These are phyloP conservation scores for Phoebastria nigripes DNA, from an alignment of 2,797 vertebrate species.

Conservation along the genomic window DNA sequence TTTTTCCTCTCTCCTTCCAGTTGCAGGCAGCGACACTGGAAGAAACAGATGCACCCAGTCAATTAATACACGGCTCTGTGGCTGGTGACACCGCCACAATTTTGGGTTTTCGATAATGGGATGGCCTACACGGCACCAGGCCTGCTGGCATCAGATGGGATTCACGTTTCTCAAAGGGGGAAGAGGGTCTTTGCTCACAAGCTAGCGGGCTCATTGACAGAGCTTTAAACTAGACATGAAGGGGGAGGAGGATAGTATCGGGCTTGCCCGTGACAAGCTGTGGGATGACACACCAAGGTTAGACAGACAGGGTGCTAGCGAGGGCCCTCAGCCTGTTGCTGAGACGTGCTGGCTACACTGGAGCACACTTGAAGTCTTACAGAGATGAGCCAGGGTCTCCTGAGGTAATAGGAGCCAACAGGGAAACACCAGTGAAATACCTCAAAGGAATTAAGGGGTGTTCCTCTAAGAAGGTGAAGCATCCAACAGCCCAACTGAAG, in stretches of 20 bases:
- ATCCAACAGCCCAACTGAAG: not conserved
- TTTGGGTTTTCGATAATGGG: not conserved
- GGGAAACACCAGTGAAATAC: not conserved
- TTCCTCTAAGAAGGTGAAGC: not conserved
- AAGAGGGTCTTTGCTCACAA: not conserved
- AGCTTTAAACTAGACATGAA: not conserved
- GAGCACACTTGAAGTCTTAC: not conserved
- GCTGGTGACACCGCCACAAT: not conserved
- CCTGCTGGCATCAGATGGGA: not conserved
- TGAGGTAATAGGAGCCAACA: not conserved
- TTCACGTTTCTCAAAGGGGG: not conserved
- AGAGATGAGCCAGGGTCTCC: not conserved
- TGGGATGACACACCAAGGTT: not conserved
- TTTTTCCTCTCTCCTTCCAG: not conserved
- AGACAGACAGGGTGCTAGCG: not conserved
- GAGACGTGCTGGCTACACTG: not conserved
- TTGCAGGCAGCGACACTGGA: not conserved
- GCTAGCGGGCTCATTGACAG: not conserved
- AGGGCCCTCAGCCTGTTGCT: not conserved
- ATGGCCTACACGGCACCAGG: not conserved
- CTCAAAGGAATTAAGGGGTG: not conserved
- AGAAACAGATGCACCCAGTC: not conserved
- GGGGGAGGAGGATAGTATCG: not conserved
- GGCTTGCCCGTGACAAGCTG: not conserved
- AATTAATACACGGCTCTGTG: not conserved